phyloP scores from a whole-genome alignment of 2,113 vertebrate genomes.

The Pionites leucogaster region DNA sequence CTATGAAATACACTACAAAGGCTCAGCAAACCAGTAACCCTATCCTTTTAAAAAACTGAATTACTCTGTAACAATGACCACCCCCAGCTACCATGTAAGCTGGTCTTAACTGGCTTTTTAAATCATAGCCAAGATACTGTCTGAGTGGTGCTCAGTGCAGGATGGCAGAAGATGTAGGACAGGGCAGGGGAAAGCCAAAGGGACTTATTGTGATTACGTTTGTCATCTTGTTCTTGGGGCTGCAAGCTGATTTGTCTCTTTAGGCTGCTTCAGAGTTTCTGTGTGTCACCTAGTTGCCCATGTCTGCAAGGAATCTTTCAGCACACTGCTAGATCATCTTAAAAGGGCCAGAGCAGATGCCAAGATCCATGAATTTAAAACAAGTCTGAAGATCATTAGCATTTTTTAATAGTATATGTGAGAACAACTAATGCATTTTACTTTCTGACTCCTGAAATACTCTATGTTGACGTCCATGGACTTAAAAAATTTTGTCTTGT shows the following conservation, averaged over 20 bases:
- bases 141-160: background rate
- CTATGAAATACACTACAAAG: background rate
- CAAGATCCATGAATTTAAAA: background rate
- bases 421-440: background rate
- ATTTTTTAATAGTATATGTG: background rate
- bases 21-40: background rate
- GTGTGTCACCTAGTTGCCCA: background rate
- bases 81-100: background rate
- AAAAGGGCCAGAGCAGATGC: background rate
- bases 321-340: background rate
- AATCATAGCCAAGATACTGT: background rate
- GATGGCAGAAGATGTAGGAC: background rate
- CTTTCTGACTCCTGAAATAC: background rate
- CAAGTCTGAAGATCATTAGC: background rate
- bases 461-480: rapidly evolving
- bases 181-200: background rate
- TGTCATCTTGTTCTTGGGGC: background rate
- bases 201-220: background rate
- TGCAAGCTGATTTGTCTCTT: background rate
- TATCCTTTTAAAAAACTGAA: background rate
- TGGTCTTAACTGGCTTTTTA: background rate
- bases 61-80: background rate
- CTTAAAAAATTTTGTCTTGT: background rate
- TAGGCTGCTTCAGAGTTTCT: background rate
- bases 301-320: background rate